Percentiles rank a stretch among this genome's conserved stretches.
phyloP scores from a whole-genome alignment of 2,113 vertebrate species.

The Physeter macrocephalus region DNA sequence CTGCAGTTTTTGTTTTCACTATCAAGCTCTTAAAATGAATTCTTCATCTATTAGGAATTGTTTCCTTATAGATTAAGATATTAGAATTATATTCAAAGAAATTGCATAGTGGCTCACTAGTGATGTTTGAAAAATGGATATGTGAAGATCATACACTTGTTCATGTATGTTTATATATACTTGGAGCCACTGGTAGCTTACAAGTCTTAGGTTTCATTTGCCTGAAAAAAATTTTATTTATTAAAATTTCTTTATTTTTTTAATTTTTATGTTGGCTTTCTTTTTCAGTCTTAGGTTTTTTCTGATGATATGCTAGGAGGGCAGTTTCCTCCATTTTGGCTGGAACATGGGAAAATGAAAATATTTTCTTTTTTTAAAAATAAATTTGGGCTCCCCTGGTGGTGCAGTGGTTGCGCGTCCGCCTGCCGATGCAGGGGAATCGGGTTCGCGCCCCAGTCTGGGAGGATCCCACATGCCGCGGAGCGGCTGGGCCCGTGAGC shows the following conservation, averaged over 20 bases:
- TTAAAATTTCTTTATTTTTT: background rate
- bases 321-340: background rate
- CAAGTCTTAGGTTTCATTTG: background rate
- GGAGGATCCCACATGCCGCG: no score
- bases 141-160: background rate
- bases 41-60: background rate
- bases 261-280: background rate
- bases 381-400: no score
- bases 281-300: background rate
- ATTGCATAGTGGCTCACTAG: background rate
- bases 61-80: background rate
- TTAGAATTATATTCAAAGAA: background rate
- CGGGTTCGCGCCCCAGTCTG: no score
- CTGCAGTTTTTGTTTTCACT: background rate
- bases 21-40: background rate
- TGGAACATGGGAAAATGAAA: background rate
- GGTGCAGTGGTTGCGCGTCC: no score
- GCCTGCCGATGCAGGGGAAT: no score
- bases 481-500: no score
- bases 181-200: background rate
- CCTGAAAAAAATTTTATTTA: background rate
- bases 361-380: background rate
- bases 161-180: background rate
- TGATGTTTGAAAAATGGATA: background rate
- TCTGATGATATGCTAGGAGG: background rate